Base-by-base conservation (phyloP, 2,113 vertebrate genomes). In the Trichechus manatus region DNA sequence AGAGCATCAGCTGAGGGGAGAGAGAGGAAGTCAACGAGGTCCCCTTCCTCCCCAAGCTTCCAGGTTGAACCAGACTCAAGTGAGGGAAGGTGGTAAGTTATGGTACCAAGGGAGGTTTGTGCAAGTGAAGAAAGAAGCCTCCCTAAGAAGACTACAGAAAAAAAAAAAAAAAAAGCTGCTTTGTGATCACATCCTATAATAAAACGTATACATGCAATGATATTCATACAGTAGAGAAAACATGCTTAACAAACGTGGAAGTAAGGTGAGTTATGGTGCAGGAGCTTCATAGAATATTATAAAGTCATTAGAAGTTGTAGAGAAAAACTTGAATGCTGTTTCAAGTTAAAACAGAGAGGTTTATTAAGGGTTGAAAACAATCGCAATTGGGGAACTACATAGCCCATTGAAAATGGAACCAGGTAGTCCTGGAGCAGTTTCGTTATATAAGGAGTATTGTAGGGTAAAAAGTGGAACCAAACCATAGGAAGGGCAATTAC, bases 1-100 rank as follows among this genome's bases (percentile, higher is more conserved):
- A 84, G 31, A 47, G 11, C 5, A 6, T 50, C 33, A 0, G 3
- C 29, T 0, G 0, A 2, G 9, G 0, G 0, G 13, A 23, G 25
- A 77, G 19, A 33, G 27, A 39, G 33, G n/a, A 50, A 72, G 23
- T 3, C 15, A 33, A 5, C 7, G 39, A 2, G 6, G 10, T 13
- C 8, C 3, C 4, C 17, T 9, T 47, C 33, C 11, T 87, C 19
- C 31, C 0, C 1, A 3, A 17, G 1, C 1, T 74, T 86, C 25
- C 44, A 50, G 10, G 4, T 13, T 75, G 68, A 59, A 39, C 7
- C 9, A 31, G 72, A 61, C 6, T 33, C 3, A 0, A 20, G 42
- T 8, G 33, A 63, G 15, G 44, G 14, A 14, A 27, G 17, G 13
- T 50, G 25, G 70, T 9, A 4, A 1, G 2, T 31, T 33, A 6